phyloP scores from a whole-genome alignment of 2,113 vertebrate genomes.

The Nothobranchius furzeri region DNA sequence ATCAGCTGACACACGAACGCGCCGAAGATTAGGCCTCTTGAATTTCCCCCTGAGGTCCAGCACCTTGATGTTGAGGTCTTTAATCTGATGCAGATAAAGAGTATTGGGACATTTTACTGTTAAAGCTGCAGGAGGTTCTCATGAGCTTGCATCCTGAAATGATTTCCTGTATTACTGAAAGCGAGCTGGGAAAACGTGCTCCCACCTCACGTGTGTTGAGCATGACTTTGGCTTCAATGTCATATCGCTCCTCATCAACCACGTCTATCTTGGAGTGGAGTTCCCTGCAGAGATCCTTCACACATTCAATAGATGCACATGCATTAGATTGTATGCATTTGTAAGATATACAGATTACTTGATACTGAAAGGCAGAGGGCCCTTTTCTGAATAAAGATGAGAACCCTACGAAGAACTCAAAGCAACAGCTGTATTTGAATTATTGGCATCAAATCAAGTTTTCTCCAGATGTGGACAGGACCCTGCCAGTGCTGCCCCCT shows the following conservation, averaged over 20 bases:
- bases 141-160: not conserved
- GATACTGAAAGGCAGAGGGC: no score
- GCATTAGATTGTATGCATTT: no score
- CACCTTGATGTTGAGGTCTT: conserved; percentile 92
- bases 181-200: conserved; percentile 12
- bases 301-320: not conserved
- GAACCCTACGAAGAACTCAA: no score
- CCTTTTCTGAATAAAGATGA: no score
- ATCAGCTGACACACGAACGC: conserved; percentile 90
- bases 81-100: conserved; percentile 77
- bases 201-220: conserved; percentile 92
- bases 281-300: conserved; percentile 89
- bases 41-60: conserved; percentile 94
- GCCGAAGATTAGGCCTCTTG: conserved; percentile 87
- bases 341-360: no score
- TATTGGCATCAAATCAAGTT: no score
- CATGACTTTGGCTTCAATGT: conserved; percentile 91
- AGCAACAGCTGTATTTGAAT: no score
- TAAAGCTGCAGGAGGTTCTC: not conserved
- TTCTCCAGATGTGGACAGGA: no score
- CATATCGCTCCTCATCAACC: conserved; percentile 92
- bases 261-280: conserved; percentile 88
- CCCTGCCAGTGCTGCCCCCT: no score
- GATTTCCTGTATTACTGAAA: not conserved
- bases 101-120: not conserved